These are phyloP conservation scores for Monomorium pharaonis DNA, from an alignment of 1,140 invertebrate species.

Conservation along the genomic window DNA sequence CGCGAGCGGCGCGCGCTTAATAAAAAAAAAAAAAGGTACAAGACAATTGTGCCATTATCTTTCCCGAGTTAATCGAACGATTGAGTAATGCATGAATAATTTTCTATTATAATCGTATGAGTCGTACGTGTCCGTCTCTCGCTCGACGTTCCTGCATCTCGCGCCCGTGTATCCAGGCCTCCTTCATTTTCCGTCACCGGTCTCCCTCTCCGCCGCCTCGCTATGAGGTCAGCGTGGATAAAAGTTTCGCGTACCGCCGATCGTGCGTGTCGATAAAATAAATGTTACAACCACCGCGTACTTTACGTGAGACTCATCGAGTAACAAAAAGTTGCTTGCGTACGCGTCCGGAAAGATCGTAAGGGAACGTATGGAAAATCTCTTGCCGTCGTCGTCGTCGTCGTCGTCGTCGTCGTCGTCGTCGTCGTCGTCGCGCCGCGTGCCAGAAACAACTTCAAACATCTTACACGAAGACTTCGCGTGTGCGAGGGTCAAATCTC, in stretches of 20 bases:
- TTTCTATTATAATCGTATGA: conserved; percentile 61
- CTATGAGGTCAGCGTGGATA: conserved; percentile 59
- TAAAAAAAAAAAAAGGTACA: too few species aligned
- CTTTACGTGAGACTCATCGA: conserved; percentile 4
- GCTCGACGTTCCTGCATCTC: conserved; percentile 8
- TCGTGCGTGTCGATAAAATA: conserved; percentile 60
- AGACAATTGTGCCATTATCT: conserved; percentile 63
- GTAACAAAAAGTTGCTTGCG: neutral
- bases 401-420: too few species aligned
- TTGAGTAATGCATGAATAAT: conserved; percentile 68
- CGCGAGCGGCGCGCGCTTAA: conserved; percentile 29
- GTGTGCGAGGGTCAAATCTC: conserved; percentile 12
- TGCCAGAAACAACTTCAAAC: conserved; percentile 4
- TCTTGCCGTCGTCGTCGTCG: too few species aligned
- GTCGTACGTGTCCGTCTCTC: conserved; percentile 37
- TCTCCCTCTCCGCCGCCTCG: conserved; percentile 2
- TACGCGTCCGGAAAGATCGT: neutral
- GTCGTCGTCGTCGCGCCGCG: too few species aligned
- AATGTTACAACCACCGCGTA: conserved; percentile 22
- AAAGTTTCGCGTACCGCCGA: conserved; percentile 39
- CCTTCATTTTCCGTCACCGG: conserved; percentile 23
- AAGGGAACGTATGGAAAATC: neutral
- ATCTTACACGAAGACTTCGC: neutral
- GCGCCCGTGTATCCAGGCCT: neutral
- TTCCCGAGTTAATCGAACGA: conserved; percentile 56